A percentile compares a stretch with the other conserved stretches of the same genome.
Evolutionary conservation across 2,113 vertebrate species (phyloP).

Genomic region (Furnarius figulus): DNA sequence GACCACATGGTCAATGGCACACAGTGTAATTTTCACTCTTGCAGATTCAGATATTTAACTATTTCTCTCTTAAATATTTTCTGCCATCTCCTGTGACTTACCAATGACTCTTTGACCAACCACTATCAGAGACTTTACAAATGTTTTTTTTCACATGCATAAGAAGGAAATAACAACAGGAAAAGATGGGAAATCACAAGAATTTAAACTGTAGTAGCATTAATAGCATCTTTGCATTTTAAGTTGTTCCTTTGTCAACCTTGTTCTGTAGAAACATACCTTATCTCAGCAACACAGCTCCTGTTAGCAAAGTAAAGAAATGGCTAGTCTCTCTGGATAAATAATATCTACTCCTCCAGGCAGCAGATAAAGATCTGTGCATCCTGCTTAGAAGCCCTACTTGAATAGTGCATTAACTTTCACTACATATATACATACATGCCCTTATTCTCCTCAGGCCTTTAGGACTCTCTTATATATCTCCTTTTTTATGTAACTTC

Average conservation of each 20-base stretch:
- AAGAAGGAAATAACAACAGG: not conserved
- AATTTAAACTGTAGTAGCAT: not conserved
- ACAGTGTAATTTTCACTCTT: not conserved
- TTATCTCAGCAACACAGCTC: not conserved
- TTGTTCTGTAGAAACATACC: not conserved
- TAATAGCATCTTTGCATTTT: not conserved
- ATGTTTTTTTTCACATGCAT: not conserved
- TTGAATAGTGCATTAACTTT: not conserved
- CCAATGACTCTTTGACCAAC: not conserved
- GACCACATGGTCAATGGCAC: no score
- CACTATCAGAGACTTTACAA: not conserved
- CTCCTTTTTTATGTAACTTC: not conserved
- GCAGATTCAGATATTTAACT: not conserved
- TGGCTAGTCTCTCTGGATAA: rapidly evolving
- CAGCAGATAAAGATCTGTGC: not conserved
- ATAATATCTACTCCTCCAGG: not conserved
- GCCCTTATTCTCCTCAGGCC: not conserved
- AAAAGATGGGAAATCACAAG: not conserved
- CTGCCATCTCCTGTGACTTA: not conserved
- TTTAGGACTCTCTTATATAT: not conserved
- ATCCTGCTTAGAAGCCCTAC: not conserved
- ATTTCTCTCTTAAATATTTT: not conserved
- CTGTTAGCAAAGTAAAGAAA: not conserved
- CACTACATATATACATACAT: not conserved
- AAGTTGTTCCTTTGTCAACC: not conserved